Conservation (phyloP, 92 coral and sea anemone genomes). For the Scolanthus callimorphus region DNA sequence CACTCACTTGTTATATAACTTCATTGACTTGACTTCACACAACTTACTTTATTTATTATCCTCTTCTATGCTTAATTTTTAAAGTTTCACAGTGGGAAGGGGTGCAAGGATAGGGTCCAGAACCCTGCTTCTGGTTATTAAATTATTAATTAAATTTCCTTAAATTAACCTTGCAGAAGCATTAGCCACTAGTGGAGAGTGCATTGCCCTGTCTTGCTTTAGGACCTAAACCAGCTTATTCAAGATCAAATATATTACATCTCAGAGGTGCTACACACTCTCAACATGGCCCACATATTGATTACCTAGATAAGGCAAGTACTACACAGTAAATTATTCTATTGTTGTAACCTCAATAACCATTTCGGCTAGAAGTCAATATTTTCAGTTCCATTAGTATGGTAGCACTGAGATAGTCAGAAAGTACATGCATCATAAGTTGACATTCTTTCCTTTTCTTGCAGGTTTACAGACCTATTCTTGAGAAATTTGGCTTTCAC, state of each 20-base stretch:
- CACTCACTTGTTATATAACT: too few relatives aligned
- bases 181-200: constrained; percentile 58
- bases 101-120: too few relatives aligned
- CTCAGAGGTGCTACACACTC: constrained; percentile 84
- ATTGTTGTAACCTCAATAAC: too few relatives aligned
- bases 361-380: too few relatives aligned
- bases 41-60: too few relatives aligned
- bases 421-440: neutral
- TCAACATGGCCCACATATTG: constrained; percentile 76
- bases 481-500: constrained; percentile 78
- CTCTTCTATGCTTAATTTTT: too few relatives aligned
- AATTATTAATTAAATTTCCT: too few relatives aligned
- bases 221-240: constrained; percentile 68
- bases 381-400: neutral
- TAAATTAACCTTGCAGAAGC: constrained; percentile 34
- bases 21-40: too few relatives aligned
- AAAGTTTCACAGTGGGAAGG: too few relatives aligned
- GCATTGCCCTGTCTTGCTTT: constrained; percentile 81
- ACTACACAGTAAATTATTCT: too few relatives aligned
- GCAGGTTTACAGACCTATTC: constrained; percentile 65
- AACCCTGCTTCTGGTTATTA: too few relatives aligned
- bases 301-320: constrained; percentile 64
- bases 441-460: neutral
- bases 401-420: neutral
- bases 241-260: constrained; percentile 66